Percentiles rank a stretch among this genome's conserved stretches.
These are phyloP conservation scores for Drosophila simulans DNA, from an alignment of 1,140 invertebrate genomes.

Conservation along the genomic window DNA sequence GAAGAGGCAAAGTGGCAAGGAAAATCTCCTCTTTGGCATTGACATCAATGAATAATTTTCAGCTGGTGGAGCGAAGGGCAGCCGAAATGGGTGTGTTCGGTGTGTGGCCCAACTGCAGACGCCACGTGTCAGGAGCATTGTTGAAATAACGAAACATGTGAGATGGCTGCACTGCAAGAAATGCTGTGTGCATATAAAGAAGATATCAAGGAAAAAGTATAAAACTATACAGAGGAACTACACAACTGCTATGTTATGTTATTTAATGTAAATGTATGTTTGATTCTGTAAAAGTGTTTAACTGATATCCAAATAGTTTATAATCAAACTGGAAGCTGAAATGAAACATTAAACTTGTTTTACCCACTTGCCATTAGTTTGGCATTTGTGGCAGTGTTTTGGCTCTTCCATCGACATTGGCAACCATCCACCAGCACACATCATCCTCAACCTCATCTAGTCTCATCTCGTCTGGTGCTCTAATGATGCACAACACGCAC, in stretches of 20 bases:
- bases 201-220: too few relatives aligned
- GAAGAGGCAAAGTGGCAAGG: background rate
- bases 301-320: too few relatives aligned
- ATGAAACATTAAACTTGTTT: too few relatives aligned
- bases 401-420: slow-evolving; percentile 3
- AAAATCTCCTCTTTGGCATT: slow-evolving; percentile 59
- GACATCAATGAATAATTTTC: slow-evolving; percentile 64
- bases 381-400: background rate
- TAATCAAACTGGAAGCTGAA: too few relatives aligned
- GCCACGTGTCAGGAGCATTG: slow-evolving; percentile 63
- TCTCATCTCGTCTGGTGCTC: slow-evolving; percentile 12
- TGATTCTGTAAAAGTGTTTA: too few relatives aligned
- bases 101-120: slow-evolving; percentile 19
- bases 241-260: too few relatives aligned
- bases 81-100: background rate
- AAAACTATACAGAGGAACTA: too few relatives aligned
- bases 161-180: slow-evolving; percentile 26
- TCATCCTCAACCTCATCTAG: too few relatives aligned
- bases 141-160: slow-evolving; percentile 61
- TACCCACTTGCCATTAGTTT: too few relatives aligned
- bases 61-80: background rate
- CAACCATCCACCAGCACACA: background rate
- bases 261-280: too few relatives aligned
- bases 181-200: background rate
- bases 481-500: slow-evolving; percentile 73